Percentiles rank a stretch among this genome's conserved stretches.
These are phyloP conservation scores for Adela reaumurella DNA, from an alignment of 2,888 invertebrate species.

Conservation along the genomic window DNA sequence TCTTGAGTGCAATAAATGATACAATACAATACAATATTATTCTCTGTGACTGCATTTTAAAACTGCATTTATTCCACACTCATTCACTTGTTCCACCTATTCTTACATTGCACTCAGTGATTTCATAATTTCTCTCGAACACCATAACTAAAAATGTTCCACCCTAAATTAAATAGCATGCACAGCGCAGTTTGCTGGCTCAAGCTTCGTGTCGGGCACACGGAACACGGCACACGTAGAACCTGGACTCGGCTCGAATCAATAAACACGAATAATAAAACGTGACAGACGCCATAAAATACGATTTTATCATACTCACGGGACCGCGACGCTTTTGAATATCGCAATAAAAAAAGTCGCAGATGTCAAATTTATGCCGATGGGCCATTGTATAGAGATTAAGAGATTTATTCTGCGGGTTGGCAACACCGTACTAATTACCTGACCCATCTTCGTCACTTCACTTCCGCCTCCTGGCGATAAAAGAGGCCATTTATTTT, in stretches of 20 bases:
- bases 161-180: too few relatives aligned
- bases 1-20: too few relatives aligned
- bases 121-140: too few relatives aligned
- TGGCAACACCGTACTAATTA: background rate
- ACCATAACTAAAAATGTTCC: too few relatives aligned
- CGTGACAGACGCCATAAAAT: constrained; percentile 41
- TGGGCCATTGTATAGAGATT: constrained; percentile 54
- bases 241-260: constrained; percentile 18
- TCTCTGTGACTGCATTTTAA: too few relatives aligned
- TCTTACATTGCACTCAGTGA: too few relatives aligned
- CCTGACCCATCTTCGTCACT: background rate
- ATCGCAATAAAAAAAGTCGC: constrained; percentile 54
- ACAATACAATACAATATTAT: too few relatives aligned
- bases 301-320: constrained; percentile 52
- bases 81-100: too few relatives aligned
- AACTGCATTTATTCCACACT: too few relatives aligned
- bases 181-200: too few relatives aligned
- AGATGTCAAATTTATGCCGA: constrained; percentile 55
- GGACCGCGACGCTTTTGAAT: constrained; percentile 51
- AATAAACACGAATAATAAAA: constrained; percentile 47
- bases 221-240: background rate
- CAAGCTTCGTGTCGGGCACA: background rate
- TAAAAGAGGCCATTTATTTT: background rate
- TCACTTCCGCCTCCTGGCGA: background rate
- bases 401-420: constrained; percentile 47